These are phyloP conservation scores for Acomys russatus DNA, from an alignment of 2,797 vertebrate genomes.

Conservation along the genomic window DNA sequence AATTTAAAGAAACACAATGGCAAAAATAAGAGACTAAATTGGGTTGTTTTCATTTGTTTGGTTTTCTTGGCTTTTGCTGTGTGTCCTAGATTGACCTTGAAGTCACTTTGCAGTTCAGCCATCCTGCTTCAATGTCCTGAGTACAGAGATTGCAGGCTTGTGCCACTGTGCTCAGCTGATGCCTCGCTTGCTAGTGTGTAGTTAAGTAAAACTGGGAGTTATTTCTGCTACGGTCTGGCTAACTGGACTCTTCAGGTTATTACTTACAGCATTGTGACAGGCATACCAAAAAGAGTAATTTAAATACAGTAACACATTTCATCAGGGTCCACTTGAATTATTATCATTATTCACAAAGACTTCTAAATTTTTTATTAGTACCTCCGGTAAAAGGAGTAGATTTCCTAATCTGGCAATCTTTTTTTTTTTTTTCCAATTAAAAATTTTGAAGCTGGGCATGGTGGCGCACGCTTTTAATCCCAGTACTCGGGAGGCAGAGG, in stretches of 20 bases:
- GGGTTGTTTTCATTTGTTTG: not conserved
- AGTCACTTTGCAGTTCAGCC: not conserved
- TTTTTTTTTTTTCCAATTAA: not conserved
- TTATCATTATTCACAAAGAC: slow-evolving; percentile 27
- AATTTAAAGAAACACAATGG: not conserved
- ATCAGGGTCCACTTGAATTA: not conserved
- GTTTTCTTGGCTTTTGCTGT: not conserved
- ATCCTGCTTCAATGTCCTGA: not conserved
- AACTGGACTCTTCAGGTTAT: not conserved
- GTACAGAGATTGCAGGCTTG: not conserved
- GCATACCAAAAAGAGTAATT: slow-evolving; percentile 23
- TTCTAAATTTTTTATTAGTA: slow-evolving; percentile 17
- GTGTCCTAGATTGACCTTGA: not conserved
- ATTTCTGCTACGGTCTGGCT: not conserved
- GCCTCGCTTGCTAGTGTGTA: not conserved
- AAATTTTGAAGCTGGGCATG: too few relatives aligned
- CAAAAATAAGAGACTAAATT: not conserved
- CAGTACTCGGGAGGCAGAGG: too few relatives aligned
- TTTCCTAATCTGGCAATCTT: slow-evolving; percentile 7
- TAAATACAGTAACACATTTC: not conserved
- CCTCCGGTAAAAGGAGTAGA: slow-evolving; percentile 28
- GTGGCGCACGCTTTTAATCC: too few relatives aligned
- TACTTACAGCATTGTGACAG: not conserved
- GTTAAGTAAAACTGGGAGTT: not conserved
- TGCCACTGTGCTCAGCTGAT: not conserved